phyloP scores from a whole-genome alignment of 2,113 vertebrate genomes.

The Melanerpes formicivorus region DNA sequence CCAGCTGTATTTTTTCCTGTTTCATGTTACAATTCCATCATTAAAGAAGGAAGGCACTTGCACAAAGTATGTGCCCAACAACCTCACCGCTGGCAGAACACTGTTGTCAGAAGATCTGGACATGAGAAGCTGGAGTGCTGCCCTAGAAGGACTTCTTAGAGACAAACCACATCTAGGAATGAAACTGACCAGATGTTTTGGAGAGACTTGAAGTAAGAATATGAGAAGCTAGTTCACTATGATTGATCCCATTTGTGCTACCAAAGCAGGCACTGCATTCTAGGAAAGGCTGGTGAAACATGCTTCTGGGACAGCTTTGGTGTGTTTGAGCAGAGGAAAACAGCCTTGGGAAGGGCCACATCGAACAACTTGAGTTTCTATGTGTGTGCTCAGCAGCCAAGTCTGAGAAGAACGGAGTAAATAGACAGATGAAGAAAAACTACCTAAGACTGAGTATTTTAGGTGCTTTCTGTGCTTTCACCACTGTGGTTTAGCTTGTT shows the following conservation, averaged over 20 bases:
- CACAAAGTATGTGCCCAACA: too few species aligned
- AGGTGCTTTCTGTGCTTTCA: neutral
- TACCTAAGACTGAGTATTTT: neutral
- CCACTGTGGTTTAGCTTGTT: neutral
- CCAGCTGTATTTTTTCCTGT: neutral
- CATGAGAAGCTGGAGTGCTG: neutral
- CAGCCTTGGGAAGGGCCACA: neutral
- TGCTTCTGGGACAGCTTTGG: neutral
- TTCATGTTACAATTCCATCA: neutral
- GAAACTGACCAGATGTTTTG: neutral
- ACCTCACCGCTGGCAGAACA: neutral
- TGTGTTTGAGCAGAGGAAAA: neutral
- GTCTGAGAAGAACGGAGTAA: neutral
- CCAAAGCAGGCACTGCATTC: neutral
- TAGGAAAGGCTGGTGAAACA: neutral
- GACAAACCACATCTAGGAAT: neutral
- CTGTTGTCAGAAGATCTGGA: neutral
- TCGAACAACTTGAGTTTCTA: neutral
- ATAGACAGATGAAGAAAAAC: neutral
- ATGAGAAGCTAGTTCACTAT: too few species aligned
- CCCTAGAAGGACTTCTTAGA: neutral
- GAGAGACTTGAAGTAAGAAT: neutral
- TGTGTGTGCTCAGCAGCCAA: neutral
- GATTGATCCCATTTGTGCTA: neutral
- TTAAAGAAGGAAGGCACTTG: neutral